Base-by-base conservation (phyloP, 1,140 invertebrate genomes). In the Drosophila melanogaster region DNA sequence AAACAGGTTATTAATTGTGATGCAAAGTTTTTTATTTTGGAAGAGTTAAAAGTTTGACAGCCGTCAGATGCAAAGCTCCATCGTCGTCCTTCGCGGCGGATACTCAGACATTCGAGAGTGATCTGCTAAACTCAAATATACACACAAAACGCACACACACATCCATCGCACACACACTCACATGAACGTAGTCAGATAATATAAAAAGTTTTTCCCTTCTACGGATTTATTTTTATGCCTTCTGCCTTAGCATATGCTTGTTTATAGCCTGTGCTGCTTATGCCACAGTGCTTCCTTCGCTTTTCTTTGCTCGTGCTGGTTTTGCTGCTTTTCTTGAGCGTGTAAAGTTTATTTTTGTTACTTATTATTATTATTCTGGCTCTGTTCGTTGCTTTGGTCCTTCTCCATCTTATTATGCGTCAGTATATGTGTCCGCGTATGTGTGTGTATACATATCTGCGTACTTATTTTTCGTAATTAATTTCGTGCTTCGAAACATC, bases 321-420 rank as follows among this genome's bases (percentile, higher is more conserved):
- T 40, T 47, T 40, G 37, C n/a, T 74, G 30, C 51, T 46, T 58
- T 37, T 65, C 50, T 66, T 60, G 64, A 66, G 74, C 74, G 62
- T 83, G 83, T 87, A 86, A 86, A 86, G 79, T 86, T 87, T 86
- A 81, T 86, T 86, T 86, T 81, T 79, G 79, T 86, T 86, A 76
- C 83, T 86, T 86, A 87, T 87, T 86, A 81, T 86, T 85, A 84
- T 76, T 76, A 67, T 85, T 81, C 77, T 75, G 61, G 59, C 79
- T 69, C 74, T 64, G 30, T 26, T 69, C 44, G 37, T 78, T 65
- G 40, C 64, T 30, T 78, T 61, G 24, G 51, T 80, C 62, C 75
- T 64, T 62, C 44, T 14, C 47, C 40, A 6, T 47, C 60, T 50
- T 22, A 49, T 35, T 71, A 35, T 38, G 50, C 50, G 43, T 47